Conservation (phyloP, 1,140 invertebrate genomes). For the Centruroides sculpturatus region DNA sequence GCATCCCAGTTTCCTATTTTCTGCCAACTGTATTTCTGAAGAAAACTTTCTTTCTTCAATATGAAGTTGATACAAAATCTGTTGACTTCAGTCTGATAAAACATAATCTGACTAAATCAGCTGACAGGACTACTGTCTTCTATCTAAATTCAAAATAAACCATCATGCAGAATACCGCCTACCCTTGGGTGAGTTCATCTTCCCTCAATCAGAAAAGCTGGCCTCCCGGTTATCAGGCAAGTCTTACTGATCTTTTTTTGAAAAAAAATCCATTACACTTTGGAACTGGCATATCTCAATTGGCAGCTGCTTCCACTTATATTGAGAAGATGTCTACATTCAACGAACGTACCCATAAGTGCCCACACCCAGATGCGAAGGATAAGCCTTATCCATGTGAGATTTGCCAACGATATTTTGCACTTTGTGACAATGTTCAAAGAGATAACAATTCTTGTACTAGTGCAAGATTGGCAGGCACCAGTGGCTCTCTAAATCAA, state of each 20-base stretch:
- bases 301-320: conserved; percentile 19
- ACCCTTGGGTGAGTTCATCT: conserved; percentile 17
- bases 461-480: background rate
- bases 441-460: conserved; percentile 3
- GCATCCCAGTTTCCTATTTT: too few relatives aligned
- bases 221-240: conserved; percentile 18
- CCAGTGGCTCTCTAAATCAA: conserved; percentile 3
- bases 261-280: conserved; percentile 18
- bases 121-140: too few relatives aligned
- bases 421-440: conserved; percentile 6
- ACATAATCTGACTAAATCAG: too few relatives aligned
- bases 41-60: too few relatives aligned
- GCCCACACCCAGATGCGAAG: conserved; percentile 17
- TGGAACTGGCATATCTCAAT: conserved; percentile 15
- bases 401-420: conserved; percentile 17
- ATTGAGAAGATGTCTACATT: conserved; percentile 18
- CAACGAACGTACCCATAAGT: conserved; percentile 14
- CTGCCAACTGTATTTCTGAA: too few relatives aligned
- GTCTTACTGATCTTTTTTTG: conserved; percentile 17
- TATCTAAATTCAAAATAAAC: background rate
- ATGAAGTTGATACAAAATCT: too few relatives aligned
- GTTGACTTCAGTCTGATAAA: too few relatives aligned
- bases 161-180: conserved; percentile 18
- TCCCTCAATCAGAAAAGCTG: conserved; percentile 14
- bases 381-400: conserved; percentile 18